Conservation (phyloP, 1,140 invertebrate genomes). For the Heliothis virescens region DNA sequence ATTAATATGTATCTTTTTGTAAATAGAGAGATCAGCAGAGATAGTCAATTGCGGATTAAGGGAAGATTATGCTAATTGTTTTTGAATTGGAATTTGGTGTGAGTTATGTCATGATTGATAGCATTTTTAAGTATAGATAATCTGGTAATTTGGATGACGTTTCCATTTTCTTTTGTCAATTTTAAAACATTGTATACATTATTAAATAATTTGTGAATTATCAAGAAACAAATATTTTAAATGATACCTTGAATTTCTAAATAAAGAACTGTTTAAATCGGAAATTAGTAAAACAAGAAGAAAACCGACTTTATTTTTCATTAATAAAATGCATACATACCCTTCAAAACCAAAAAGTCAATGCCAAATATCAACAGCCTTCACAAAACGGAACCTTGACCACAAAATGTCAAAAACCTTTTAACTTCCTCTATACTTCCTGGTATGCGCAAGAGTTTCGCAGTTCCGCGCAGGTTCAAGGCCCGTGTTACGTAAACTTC, state of each 20-base stretch:
- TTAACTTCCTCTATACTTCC: slow-evolving; percentile 10
- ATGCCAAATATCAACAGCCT: background rate
- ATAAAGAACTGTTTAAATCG: too few species aligned
- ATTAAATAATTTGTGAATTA: too few species aligned
- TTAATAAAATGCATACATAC: too few species aligned
- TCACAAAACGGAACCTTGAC: background rate
- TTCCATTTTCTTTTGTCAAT: too few species aligned
- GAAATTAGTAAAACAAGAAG: too few species aligned
- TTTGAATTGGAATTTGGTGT: background rate
- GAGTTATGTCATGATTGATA: background rate
- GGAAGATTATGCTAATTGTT: background rate
- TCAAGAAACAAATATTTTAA: too few species aligned
- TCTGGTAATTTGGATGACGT: too few species aligned
- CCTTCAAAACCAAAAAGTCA: background rate
- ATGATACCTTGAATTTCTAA: too few species aligned
- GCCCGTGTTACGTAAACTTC: slow-evolving; percentile 64
- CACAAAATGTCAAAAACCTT: slow-evolving; percentile 7
- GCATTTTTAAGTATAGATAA: background rate
- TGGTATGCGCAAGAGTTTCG: background rate
- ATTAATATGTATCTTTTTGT: too few species aligned
- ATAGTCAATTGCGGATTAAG: background rate
- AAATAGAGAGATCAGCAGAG: slow-evolving; percentile 5
- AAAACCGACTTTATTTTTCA: too few species aligned
- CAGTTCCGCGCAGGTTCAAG: slow-evolving; percentile 63
- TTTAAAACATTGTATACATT: too few species aligned